Evolutionary conservation across 1,140 invertebrate species (phyloP).

Genomic region (Antheraea pernyi): DNA sequence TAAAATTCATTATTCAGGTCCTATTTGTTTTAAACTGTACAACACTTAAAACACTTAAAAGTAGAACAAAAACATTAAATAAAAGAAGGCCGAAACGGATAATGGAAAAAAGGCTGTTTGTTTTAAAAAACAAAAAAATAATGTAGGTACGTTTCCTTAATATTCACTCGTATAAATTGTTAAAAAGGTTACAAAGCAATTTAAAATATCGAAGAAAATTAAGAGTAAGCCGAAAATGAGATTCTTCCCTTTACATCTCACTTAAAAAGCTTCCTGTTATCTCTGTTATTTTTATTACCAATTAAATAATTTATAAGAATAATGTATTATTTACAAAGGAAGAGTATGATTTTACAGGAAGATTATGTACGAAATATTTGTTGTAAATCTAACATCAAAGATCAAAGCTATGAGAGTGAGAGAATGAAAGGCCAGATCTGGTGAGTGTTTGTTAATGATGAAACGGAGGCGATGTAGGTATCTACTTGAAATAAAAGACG

Average conservation of each 20-base stretch:
- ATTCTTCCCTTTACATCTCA: not conserved
- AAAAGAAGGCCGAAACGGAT: not conserved
- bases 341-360: not conserved
- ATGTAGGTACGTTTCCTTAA: not conserved
- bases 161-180: not conserved
- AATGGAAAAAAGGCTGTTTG: not conserved
- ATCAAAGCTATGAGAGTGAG: slow-evolving; percentile 15
- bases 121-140: not conserved
- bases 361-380: slow-evolving; percentile 6
- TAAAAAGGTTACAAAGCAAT: not conserved
- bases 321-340: slow-evolving; percentile 7
- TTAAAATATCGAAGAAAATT: not conserved
- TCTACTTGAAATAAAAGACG: slow-evolving; percentile 9
- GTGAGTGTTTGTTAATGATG: slow-evolving; percentile 26
- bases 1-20: not conserved
- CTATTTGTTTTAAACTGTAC: not conserved
- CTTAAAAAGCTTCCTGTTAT: not conserved
- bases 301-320: slow-evolving; percentile 14
- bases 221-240: not conserved
- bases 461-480: slow-evolving; percentile 16
- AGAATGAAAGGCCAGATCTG: slow-evolving; percentile 18
- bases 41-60: too few relatives aligned
- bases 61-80: too few relatives aligned
- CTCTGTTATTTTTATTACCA: slow-evolving; percentile 7
- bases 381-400: slow-evolving; percentile 9